These are phyloP conservation scores for Formica selysi DNA, from an alignment of 1,140 invertebrate species.

Conservation along the genomic window DNA sequence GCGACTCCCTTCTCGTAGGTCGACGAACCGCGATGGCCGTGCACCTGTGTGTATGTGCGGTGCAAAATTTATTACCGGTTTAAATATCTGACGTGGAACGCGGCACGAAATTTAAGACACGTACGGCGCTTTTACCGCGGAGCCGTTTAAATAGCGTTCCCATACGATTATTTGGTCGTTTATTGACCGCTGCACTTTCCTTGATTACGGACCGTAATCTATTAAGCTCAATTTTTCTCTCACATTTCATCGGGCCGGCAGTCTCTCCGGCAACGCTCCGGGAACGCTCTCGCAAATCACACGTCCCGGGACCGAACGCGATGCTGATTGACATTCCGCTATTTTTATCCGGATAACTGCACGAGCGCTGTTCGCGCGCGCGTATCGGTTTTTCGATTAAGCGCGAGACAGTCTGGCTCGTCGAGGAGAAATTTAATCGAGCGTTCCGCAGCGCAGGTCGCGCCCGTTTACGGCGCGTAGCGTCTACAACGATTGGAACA, in stretches of 20 bases:
- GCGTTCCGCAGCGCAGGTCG: conserved; percentile 29
- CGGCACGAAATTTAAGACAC: conserved; percentile 58
- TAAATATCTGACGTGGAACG: conserved; percentile 63
- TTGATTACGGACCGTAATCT: conserved; percentile 53
- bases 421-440: conserved; percentile 61
- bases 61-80: conserved; percentile 60
- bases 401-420: conserved; percentile 58
- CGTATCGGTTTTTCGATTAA: conserved; percentile 55
- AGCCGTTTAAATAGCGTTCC: conserved; percentile 35
- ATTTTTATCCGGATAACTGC: conserved; percentile 37
- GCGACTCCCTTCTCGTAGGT: conserved; percentile 41
- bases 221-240: conserved; percentile 58
- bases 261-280: not conserved
- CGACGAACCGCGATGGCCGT: conserved; percentile 40
- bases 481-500: conserved; percentile 82
- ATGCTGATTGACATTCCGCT: conserved; percentile 57
- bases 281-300: conserved; percentile 6
- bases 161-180: conserved; percentile 54
- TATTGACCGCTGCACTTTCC: conserved; percentile 47
- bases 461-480: conserved; percentile 51
- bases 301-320: conserved; percentile 13
- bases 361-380: conserved; percentile 7
- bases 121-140: conserved; percentile 57
- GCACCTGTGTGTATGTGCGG: conserved; percentile 49
- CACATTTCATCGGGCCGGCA: conserved; percentile 22